Base-by-base conservation (phyloP, 35 echinoderm and acorn worm species). In the Apostichopus japonicus region DNA sequence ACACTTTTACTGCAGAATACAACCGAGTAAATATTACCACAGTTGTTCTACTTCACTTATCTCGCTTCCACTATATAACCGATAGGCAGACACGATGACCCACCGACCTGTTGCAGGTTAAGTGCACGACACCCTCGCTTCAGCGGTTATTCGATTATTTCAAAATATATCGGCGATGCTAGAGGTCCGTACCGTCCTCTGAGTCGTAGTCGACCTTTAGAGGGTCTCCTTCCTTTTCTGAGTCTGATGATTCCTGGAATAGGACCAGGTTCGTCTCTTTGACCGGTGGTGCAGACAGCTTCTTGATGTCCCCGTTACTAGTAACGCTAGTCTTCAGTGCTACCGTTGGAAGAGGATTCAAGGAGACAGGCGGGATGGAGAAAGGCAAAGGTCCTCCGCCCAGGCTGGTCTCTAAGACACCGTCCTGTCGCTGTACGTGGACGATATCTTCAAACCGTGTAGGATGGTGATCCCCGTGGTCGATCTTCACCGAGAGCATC, bases 341-440 rank as follows among this genome's bases (percentile, higher is more conserved):
- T 21, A 53, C 55, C 22, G 55, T 17, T 15, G 53, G 21, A 79
- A 9, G 6, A 13, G 63, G 8, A 25, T 71, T 75, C 51, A 27
- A 70, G 73, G 77, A 56, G n/a, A 54, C 80, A 90, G 19, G 95
- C 33, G 33, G 33, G 83, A 80, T 62, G 24, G 90, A 94, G 55
- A 57, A 91, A 58, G 22, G 55, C 53, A 27, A 71, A 19, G 76
- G 84, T 93, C 96, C 96, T 54, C 94, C 87, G 33, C 96, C 96
- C 15, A 98, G 79, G 86, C 96, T 98, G 10, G 96, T 98, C 77
- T 98, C 96, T 19, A 98, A 80, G 0, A 98, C 80, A 78, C 96
- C 96, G 90, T 98, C 96, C 63, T 95, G 92, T 79, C 96, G 78
- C 55, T 98, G 96, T 14, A 98, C 96, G 71, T 98, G 94, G 56